Evolutionary conservation across 2,113 vertebrate species (phyloP).

Genomic region (Rhabdornis inornatus): DNA sequence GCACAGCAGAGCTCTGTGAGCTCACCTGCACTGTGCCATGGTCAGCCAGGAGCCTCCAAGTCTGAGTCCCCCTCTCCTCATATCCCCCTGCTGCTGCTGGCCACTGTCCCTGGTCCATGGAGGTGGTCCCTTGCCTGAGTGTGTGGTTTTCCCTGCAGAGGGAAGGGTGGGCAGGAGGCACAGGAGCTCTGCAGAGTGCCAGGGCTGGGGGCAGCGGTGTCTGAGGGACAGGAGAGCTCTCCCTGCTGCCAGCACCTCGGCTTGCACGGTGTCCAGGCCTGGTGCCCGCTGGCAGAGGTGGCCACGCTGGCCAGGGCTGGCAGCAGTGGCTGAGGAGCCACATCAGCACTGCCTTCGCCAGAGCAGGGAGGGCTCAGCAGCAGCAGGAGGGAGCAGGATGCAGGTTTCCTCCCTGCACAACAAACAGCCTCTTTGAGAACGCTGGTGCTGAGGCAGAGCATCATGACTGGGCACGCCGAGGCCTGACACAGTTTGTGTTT

Average conservation of each 20-base stretch:
- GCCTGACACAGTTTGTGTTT: slow-evolving; percentile 51
- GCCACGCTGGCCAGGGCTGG: neutral
- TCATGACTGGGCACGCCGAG: slow-evolving; percentile 25
- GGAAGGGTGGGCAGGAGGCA: neutral
- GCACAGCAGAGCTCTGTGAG: neutral
- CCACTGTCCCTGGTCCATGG: fast-evolving
- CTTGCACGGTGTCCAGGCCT: fast-evolving
- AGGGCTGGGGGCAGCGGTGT: neutral
- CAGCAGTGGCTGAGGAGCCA: neutral
- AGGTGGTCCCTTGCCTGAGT: neutral
- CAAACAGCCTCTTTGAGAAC: neutral
- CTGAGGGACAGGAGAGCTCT: neutral
- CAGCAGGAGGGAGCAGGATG: neutral
- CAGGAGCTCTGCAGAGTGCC: neutral
- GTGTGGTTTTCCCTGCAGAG: neutral
- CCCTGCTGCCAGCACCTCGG: fast-evolving
- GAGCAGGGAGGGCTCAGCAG: neutral
- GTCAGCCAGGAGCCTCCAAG: neutral
- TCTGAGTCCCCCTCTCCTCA: neutral
- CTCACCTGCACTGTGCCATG: neutral
- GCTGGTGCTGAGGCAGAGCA: neutral
- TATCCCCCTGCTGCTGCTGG: neutral
- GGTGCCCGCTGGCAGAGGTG: neutral
- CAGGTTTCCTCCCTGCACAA: neutral
- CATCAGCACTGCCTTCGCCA: fast-evolving